phyloP scores from a whole-genome alignment of 1,140 invertebrate species.

The Drosophila chauvacae region DNA sequence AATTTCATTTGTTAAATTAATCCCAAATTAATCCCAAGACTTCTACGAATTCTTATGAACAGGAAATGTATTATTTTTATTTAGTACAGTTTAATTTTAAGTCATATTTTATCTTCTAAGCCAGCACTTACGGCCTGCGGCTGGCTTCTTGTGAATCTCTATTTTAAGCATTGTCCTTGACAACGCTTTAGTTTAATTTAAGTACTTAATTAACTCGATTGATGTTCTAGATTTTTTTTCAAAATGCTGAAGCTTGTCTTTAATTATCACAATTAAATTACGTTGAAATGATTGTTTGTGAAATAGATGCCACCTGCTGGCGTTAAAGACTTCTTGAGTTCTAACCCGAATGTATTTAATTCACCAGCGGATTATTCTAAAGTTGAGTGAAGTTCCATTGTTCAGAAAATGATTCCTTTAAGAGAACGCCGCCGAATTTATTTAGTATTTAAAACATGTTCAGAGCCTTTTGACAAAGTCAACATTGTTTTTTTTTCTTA shows the following conservation, averaged over 20 bases:
- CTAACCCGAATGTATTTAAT: too few relatives aligned
- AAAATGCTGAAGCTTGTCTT: not conserved
- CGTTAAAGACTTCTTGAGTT: too few relatives aligned
- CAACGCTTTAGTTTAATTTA: not conserved
- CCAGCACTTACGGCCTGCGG: too few relatives aligned
- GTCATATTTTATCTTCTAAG: not conserved
- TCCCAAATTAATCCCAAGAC: not conserved
- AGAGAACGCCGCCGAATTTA: not conserved
- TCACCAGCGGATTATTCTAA: not conserved
- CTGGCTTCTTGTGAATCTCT: not conserved
- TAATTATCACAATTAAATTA: not conserved
- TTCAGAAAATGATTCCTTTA: not conserved
- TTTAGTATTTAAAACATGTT: not conserved
- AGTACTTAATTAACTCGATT: not conserved
- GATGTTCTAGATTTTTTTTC: not conserved
- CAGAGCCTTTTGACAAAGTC: not conserved
- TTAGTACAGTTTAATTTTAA: not conserved
- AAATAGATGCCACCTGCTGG: not conserved
- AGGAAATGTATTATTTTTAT: not conserved
- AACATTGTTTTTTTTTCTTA: not conserved
- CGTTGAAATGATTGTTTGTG: not conserved
- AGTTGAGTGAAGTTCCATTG: not conserved
- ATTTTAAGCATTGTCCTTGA: not conserved
- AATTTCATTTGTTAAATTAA: not conserved
- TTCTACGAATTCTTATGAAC: not conserved